phyloP scores from a whole-genome alignment of 2,797 vertebrate species.

The Dendrocincla fuliginosa region DNA sequence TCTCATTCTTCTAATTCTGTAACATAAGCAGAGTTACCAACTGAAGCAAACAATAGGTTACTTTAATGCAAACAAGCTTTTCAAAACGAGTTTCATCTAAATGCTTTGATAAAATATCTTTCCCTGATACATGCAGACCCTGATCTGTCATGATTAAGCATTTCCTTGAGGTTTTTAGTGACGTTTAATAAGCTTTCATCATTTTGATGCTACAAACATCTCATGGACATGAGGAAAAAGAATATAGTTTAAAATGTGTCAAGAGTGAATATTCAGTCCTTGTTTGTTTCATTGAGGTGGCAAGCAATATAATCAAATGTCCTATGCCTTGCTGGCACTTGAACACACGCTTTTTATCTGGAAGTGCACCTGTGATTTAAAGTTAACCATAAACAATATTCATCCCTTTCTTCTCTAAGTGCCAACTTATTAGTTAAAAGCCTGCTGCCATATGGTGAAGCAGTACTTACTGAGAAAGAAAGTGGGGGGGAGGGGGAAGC shows the following conservation, averaged over 20 bases:
- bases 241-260: slow-evolving; percentile 3
- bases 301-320: slow-evolving; percentile 9
- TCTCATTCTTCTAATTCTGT: neutral
- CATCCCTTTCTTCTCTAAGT: slow-evolving; percentile 36
- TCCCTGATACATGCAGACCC: neutral
- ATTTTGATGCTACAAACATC: neutral
- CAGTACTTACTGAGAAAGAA: neutral
- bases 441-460: slow-evolving; percentile 21
- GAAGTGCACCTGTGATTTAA: slow-evolving; percentile 20
- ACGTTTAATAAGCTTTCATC: neutral
- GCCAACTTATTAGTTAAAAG: slow-evolving; percentile 50
- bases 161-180: neutral
- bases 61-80: neutral
- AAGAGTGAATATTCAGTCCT: slow-evolving; percentile 23
- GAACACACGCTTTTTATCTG: neutral
- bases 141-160: neutral
- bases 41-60: neutral
- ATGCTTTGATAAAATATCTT: slow-evolving; percentile 1
- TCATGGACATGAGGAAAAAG: neutral
- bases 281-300: neutral
- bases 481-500: neutral
- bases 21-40: neutral
- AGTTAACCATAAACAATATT: slow-evolving; percentile 38
- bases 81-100: neutral
- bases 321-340: neutral